These are phyloP conservation scores for Erebia palarica DNA, from an alignment of 2,888 invertebrate species.

Conservation along the genomic window DNA sequence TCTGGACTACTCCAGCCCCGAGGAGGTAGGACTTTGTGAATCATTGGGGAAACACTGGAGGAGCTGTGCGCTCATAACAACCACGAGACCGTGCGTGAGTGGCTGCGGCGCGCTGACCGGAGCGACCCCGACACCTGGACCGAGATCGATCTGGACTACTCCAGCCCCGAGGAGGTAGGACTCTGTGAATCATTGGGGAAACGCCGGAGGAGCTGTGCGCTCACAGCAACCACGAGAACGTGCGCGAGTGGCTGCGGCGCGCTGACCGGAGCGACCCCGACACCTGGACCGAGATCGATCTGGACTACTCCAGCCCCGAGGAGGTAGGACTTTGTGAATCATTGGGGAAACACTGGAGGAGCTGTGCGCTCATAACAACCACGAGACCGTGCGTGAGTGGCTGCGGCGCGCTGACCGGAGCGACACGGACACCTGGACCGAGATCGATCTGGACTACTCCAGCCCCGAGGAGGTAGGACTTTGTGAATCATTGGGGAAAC, in stretches of 20 bases:
- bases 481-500: too few species aligned
- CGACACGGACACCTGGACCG: conserved; percentile 86
- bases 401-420: conserved; percentile 57
- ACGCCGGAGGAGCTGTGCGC: conserved; percentile 65
- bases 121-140: conserved; percentile 85
- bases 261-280: conserved; percentile 68
- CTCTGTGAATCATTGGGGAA: too few species aligned
- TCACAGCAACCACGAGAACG: conserved; percentile 63
- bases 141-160: conserved; percentile 87
- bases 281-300: conserved; percentile 88
- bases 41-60: conserved; percentile 65
- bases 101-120: conserved; percentile 60
- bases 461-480: conserved; percentile 83
- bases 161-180: conserved; percentile 84
- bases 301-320: conserved; percentile 86
- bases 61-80: conserved; percentile 63
- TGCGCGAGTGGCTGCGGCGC: conserved; percentile 69
- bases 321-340: conserved; percentile 71
- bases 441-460: conserved; percentile 87
- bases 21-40: conserved; percentile 75
- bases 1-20: conserved; percentile 86
- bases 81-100: conserved; percentile 69
- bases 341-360: conserved; percentile 68
- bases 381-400: conserved; percentile 72
- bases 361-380: conserved; percentile 60